Evolutionary conservation across 2,113 vertebrate genomes (phyloP).

Genomic region (Spilogale gracilis): DNA sequence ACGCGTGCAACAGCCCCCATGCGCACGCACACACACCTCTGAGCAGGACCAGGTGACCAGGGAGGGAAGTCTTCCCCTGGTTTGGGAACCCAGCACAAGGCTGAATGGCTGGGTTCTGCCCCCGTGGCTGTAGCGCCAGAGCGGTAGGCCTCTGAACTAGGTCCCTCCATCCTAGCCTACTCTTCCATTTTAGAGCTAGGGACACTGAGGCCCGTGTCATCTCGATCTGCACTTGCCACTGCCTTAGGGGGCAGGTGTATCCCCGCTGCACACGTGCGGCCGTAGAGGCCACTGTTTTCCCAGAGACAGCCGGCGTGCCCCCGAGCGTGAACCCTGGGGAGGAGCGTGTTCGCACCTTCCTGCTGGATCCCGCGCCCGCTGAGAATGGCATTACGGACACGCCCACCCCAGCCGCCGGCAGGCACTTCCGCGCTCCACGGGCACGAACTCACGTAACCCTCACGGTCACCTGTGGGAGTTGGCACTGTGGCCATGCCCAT

Average conservation of each 20-base stretch:
- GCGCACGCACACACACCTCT: accelerated
- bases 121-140: accelerated
- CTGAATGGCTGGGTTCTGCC: accelerated
- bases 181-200: neutral
- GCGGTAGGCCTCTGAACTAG: accelerated
- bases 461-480: accelerated
- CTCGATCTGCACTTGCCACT: neutral
- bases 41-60: neutral
- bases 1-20: accelerated
- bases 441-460: too few species aligned
- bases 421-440: neutral
- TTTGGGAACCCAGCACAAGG: accelerated
- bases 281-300: accelerated
- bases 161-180: neutral
- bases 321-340: neutral
- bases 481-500: accelerated
- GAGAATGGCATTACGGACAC: neutral
- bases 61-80: accelerated
- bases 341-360: accelerated
- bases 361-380: neutral
- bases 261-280: accelerated
- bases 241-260: neutral
- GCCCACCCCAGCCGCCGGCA: neutral
- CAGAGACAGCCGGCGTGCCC: neutral
- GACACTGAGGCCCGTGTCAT: neutral